Conservation (phyloP, 1,140 invertebrate genomes). For the Lordiphosa collinella region DNA sequence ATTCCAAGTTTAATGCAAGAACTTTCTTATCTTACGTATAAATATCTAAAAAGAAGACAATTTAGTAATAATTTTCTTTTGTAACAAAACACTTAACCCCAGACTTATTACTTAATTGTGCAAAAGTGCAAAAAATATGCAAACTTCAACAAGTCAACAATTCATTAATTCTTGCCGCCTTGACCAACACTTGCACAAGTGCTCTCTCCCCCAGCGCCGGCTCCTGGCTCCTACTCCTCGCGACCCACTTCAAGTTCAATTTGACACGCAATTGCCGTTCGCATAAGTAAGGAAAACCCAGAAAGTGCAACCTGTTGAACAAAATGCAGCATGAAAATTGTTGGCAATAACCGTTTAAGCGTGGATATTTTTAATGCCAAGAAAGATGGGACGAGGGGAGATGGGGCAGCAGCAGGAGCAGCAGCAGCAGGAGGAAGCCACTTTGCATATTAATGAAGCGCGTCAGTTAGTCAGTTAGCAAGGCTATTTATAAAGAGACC, state of each 20-base stretch:
- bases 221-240: not conserved
- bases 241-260: constrained; percentile 50
- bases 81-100: no score
- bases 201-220: not conserved
- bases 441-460: constrained; percentile 74
- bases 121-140: no score
- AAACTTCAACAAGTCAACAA: constrained; percentile 36
- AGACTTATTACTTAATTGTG: no score
- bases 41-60: no score
- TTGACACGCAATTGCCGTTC: constrained; percentile 63
- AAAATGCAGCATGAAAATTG: constrained; percentile 71
- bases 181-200: constrained; percentile 18
- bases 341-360: constrained; percentile 69
- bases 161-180: constrained; percentile 45
- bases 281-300: constrained; percentile 5
- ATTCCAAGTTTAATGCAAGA: no score
- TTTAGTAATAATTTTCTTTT: no score
- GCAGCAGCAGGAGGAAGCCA: constrained; percentile 17
- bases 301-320: constrained; percentile 54
- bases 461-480: constrained; percentile 46
- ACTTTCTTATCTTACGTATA: no score
- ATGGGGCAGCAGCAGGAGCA: not conserved
- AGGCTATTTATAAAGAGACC: constrained; percentile 42
- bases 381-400: constrained; percentile 18
- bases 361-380: constrained; percentile 52